Conservation (phyloP, 2,888 invertebrate species). For the Chymomyza amoena region DNA sequence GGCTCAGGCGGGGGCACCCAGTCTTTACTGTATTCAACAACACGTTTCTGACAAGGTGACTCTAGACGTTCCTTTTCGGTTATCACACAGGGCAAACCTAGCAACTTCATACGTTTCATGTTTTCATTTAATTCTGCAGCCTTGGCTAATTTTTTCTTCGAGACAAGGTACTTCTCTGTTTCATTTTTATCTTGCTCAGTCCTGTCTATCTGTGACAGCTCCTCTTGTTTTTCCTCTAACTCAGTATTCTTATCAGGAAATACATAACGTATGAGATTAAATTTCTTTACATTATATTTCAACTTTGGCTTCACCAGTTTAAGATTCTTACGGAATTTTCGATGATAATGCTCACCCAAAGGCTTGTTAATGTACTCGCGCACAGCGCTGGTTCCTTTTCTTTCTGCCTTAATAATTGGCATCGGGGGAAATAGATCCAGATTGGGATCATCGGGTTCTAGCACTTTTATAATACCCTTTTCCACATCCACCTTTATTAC, state of each 20-base stretch:
- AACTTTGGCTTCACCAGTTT: slow-evolving; percentile 70
- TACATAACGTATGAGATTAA: slow-evolving; percentile 75
- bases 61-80: slow-evolving; percentile 49
- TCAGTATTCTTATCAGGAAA: slow-evolving; percentile 47
- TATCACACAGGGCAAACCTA: slow-evolving; percentile 66
- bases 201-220: not conserved
- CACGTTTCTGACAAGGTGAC: slow-evolving; percentile 57
- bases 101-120: slow-evolving; percentile 56
- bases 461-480: slow-evolving; percentile 57
- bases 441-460: slow-evolving; percentile 69
- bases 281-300: slow-evolving; percentile 71
- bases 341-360: slow-evolving; percentile 72
- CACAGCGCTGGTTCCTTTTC: slow-evolving; percentile 49
- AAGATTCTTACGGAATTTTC: slow-evolving; percentile 62
- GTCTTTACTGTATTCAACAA: slow-evolving; percentile 58
- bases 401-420: slow-evolving; percentile 36
- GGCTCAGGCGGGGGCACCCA: slow-evolving; percentile 73
- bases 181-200: slow-evolving; percentile 34
- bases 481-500: slow-evolving; percentile 66
- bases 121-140: slow-evolving; percentile 48
- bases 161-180: slow-evolving; percentile 65
- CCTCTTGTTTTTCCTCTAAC: slow-evolving; percentile 32
- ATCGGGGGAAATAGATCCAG: slow-evolving; percentile 64
- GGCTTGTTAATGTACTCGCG: slow-evolving; percentile 57
- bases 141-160: slow-evolving; percentile 49